These are phyloP conservation scores for Andrena flavipes DNA, from an alignment of 2,888 invertebrate species.

Conservation along the genomic window DNA sequence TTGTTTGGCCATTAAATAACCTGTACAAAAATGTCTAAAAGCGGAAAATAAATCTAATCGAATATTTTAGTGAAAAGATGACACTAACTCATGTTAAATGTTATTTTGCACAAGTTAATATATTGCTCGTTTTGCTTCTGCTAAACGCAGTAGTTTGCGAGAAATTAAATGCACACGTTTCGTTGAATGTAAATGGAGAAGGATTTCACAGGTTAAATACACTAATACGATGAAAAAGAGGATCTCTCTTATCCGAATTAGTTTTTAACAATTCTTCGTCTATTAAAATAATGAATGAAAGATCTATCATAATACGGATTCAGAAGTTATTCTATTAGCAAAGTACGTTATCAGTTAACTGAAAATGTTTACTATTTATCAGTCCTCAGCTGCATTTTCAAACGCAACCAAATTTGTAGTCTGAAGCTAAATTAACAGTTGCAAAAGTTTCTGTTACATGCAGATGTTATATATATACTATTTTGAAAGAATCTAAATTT, in stretches of 20 bases:
- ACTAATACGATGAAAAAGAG: background rate
- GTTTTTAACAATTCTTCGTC: background rate
- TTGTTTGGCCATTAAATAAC: too few species aligned
- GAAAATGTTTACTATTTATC: background rate
- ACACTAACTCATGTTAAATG: constrained; percentile 5
- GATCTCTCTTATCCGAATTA: constrained; percentile 6
- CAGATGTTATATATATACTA: too few species aligned
- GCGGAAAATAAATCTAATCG: background rate
- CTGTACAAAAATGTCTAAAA: too few species aligned
- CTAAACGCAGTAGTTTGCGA: constrained; percentile 20
- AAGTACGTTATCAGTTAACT: background rate
- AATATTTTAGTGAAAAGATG: constrained; percentile 25
- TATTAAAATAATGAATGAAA: background rate
- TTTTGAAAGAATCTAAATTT: too few species aligned
- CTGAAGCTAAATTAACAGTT: background rate
- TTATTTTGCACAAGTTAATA: background rate
- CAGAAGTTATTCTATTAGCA: background rate
- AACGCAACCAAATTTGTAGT: background rate
- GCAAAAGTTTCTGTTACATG: too few species aligned
- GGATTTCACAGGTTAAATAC: constrained; percentile 82
- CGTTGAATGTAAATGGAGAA: constrained; percentile 74
- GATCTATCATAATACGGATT: background rate
- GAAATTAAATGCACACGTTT: constrained; percentile 66
- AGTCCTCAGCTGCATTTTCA: background rate
- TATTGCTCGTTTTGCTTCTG: constrained; percentile 8